Percentiles rank a stretch among this genome's conserved stretches.
Evolutionary conservation across 1,140 invertebrate genomes (phyloP).

Genomic region (Diorhabda sublineata): DNA sequence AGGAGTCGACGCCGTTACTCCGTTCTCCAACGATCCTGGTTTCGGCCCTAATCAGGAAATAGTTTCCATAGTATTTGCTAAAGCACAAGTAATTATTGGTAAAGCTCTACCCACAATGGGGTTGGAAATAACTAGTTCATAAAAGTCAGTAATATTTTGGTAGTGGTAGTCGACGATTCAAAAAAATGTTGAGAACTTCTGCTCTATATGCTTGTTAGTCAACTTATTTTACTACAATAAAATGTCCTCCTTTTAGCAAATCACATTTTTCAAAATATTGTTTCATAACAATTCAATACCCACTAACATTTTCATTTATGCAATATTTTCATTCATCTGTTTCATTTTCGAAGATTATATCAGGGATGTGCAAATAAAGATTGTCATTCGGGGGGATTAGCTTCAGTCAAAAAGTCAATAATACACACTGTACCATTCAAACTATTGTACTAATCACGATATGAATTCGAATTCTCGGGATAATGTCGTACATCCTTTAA

Average conservation of each 20-base stretch:
- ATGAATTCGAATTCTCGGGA: constrained; percentile 16
- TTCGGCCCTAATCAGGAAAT: constrained; percentile 7
- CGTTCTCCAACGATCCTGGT: not conserved
- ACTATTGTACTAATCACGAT: constrained; percentile 30
- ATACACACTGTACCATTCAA: constrained; percentile 33
- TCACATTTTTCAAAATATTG: too few relatives aligned
- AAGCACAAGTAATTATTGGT: constrained; percentile 8
- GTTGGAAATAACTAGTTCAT: not conserved
- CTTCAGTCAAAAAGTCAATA: constrained; percentile 34
- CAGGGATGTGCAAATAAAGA: constrained; percentile 28
- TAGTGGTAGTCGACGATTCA: too few relatives aligned
- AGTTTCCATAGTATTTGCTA: constrained; percentile 7
- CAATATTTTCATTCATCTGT: too few relatives aligned
- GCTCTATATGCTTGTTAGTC: too few relatives aligned
- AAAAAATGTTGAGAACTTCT: too few relatives aligned
- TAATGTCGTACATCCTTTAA: constrained; percentile 4
- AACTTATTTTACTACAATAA: too few relatives aligned
- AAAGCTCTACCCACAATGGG: not conserved
- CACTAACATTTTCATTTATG: too few relatives aligned
- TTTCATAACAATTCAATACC: too few relatives aligned
- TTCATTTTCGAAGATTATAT: too few relatives aligned
- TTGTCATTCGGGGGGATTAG: constrained; percentile 35
- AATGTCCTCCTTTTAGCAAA: too few relatives aligned
- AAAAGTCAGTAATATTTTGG: not conserved
- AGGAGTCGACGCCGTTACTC: not conserved